Evolutionary conservation across 53 echinoderm and acorn worm species (phyloP).

Genomic region (Paelopatides confundens): DNA sequence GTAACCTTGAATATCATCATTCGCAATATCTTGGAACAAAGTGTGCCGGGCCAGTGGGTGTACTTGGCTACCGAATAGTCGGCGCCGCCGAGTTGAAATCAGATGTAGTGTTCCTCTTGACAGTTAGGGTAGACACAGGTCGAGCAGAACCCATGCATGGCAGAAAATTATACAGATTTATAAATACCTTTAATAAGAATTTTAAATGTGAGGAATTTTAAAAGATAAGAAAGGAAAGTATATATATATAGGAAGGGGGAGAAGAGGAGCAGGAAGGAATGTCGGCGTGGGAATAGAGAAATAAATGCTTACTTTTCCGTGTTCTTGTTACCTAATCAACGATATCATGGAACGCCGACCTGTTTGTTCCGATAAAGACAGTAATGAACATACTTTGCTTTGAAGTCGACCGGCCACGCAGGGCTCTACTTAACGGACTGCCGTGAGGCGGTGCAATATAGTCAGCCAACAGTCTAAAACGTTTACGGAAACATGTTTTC

Average conservation of each 20-base stretch:
- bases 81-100: conserved; percentile 25
- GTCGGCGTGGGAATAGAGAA: conserved; percentile 32
- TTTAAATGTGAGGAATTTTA: neutral
- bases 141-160: conserved; percentile 7
- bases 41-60: conserved; percentile 22
- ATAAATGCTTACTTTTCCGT: neutral
- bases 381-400: neutral
- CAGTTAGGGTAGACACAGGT: conserved; percentile 5
- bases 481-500: neutral
- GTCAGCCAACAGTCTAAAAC: neutral
- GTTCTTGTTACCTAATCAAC: conserved; percentile 17
- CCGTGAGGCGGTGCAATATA: conserved; percentile 10
- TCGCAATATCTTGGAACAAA: conserved; percentile 18
- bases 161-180: neutral
- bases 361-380: conserved; percentile 18
- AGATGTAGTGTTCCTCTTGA: conserved; percentile 11
- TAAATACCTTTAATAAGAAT: neutral
- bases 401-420: conserved; percentile 16
- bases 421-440: conserved; percentile 10
- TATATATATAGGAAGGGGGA: neutral
- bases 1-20: conserved; percentile 11
- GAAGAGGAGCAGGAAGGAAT: neutral
- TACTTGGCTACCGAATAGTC: conserved; percentile 14
- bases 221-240: neutral
- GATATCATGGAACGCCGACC: conserved; percentile 33